Conservation (phyloP, 1,140 invertebrate species). For the Latrodectus geometricus region DNA sequence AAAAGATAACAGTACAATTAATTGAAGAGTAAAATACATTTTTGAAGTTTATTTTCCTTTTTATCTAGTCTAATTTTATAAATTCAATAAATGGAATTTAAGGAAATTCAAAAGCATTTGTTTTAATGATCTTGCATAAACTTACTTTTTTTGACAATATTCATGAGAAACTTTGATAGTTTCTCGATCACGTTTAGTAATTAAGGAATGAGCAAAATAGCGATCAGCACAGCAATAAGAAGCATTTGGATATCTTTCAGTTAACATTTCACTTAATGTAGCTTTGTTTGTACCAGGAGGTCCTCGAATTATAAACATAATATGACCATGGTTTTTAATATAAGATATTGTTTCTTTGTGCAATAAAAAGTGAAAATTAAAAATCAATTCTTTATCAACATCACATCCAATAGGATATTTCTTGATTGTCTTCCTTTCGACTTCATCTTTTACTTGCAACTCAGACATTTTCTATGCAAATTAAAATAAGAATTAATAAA, state of each 20-base stretch:
- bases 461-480: background rate
- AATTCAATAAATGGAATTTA: no score
- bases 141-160: slow-evolving; percentile 52
- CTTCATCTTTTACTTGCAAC: background rate
- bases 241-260: slow-evolving; percentile 14
- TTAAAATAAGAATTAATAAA: no score
- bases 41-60: no score
- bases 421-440: background rate
- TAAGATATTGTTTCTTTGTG: slow-evolving; percentile 37
- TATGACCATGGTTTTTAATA: slow-evolving; percentile 20
- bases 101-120: no score
- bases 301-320: slow-evolving; percentile 54
- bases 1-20: no score
- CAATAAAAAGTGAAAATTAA: slow-evolving; percentile 21
- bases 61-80: no score
- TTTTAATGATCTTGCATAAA: background rate
- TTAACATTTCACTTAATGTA: slow-evolving; percentile 49
- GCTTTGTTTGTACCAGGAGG: slow-evolving; percentile 42
- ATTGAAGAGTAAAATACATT: no score
- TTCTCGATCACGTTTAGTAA: background rate
- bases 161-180: slow-evolving; percentile 32
- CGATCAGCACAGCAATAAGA: slow-evolving; percentile 47
- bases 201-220: slow-evolving; percentile 42
- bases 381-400: slow-evolving; percentile 39
- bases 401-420: slow-evolving; percentile 36